Conservation (phyloP, 1,140 invertebrate species). For the Drosophila nannoptera region DNA sequence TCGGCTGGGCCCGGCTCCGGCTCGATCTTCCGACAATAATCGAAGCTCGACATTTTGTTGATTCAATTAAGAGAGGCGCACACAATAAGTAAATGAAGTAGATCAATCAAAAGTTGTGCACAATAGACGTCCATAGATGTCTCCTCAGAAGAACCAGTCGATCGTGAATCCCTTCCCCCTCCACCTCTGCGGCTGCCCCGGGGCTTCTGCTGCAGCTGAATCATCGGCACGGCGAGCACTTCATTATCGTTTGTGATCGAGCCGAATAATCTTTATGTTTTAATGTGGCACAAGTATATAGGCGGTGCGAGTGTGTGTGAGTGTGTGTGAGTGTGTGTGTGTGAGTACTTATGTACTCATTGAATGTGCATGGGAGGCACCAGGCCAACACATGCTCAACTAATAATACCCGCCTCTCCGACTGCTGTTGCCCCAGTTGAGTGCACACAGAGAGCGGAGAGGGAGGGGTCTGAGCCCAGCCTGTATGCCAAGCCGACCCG, state of each 20-base stretch:
- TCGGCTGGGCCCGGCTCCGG: too few relatives aligned
- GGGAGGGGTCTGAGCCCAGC: not conserved
- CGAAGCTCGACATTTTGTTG: not conserved
- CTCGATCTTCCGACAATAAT: too few relatives aligned
- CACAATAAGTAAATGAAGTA: not conserved
- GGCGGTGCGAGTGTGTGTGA: conserved; percentile 2
- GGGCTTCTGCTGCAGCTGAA: conserved; percentile 31
- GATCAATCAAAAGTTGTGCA: not conserved
- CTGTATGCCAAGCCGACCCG: conserved; percentile 13
- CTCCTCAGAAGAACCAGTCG: too few relatives aligned
- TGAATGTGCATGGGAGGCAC: conserved; percentile 4
- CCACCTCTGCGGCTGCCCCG: too few relatives aligned
- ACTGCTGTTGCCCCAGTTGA: conserved; percentile 60
- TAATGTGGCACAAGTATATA: conserved; percentile 49
- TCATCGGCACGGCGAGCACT: conserved; percentile 53
- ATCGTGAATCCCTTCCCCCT: too few relatives aligned
- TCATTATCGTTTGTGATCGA: conserved; percentile 62
- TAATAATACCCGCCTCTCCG: conserved; percentile 45
- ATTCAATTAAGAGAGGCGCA: not conserved
- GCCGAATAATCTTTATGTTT: conserved; percentile 40
- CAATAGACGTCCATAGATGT: not conserved
- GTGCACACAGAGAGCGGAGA: conserved; percentile 31
- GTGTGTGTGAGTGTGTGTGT: conserved; percentile 3
- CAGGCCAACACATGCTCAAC: conserved; percentile 34
- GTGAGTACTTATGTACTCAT: conserved; percentile 26